Base-by-base conservation (phyloP, 2,888 invertebrate species). In the Tinea pellionella region DNA sequence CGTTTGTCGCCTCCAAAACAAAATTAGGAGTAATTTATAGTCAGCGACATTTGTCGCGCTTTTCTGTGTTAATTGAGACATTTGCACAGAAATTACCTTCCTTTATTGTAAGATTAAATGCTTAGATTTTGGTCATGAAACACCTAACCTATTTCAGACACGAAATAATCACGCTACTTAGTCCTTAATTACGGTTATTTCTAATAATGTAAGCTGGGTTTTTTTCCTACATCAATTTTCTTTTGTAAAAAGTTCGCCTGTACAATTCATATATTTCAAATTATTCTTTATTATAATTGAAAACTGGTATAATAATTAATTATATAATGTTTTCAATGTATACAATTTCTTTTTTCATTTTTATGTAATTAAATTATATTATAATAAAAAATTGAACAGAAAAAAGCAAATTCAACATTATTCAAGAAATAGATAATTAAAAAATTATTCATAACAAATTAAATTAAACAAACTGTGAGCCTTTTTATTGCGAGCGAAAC, bases 1-100 rank as follows among this genome's bases (percentile, higher is more conserved):
- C 6, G 47, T 47, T 7, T 9, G 74, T 74, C 6, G 69, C 67
- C 69, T 71, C 71, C 70, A 30, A 12, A 15, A 29, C 16, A 24
- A 76, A 79, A 80, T 78, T 73, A 72, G 63, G 63, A 64, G 69
- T 71, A 75, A 78, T 80, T 77, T 77, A 78, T 78, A 77, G 71
- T 63, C 62, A 68, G 77, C 75, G 75, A 73, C 74, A 69, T 75
- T 78, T 75, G 78, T 78, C 74, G 72, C 70, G 70, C 71, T 74
- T 76, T 77, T 66, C 64, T 64, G 70, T 75, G 78, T 75, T 79
- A 80, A 80, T 80, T 80, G 78, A 79, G 78, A 77, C 78, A 80
- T 80, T 81, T 80, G 75, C 77, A 74, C 71, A 72, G 72, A 74
- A 77, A 78, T 80, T 72, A 69, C 72, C 66, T 62, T 66, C 67